Conservation (phyloP, 2,113 vertebrate species). For the Hemiscyllium ocellatum region DNA sequence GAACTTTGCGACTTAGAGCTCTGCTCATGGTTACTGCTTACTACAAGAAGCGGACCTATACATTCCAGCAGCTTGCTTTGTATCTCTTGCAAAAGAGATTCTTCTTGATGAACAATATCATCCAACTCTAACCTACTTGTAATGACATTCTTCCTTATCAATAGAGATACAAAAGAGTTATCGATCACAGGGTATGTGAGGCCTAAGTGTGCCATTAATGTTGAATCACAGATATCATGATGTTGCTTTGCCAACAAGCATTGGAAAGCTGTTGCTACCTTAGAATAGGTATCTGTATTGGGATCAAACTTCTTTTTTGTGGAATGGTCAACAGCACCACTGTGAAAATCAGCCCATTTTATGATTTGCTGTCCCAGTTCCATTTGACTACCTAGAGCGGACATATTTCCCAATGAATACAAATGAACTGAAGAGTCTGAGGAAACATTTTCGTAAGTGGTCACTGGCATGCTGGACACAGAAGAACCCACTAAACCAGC, state of each 20-base stretch:
- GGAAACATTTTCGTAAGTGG: neutral
- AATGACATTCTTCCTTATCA: slow-evolving; percentile 18
- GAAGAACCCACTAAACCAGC: neutral
- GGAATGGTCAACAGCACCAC: slow-evolving; percentile 4
- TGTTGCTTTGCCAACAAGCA: slow-evolving; percentile 27
- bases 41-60: neutral
- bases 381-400: slow-evolving; percentile 22
- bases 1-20: slow-evolving; percentile 21
- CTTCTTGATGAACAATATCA: slow-evolving; percentile 9
- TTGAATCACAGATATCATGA: slow-evolving; percentile 13
- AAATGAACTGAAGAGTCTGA: neutral
- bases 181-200: slow-evolving; percentile 30
- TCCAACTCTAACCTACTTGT: slow-evolving; percentile 21
- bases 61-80: slow-evolving; percentile 23
- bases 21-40: neutral
- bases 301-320: neutral
- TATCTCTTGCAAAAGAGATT: slow-evolving; percentile 22
- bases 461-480: neutral
- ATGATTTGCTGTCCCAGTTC: slow-evolving; percentile 18
- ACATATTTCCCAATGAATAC: slow-evolving; percentile 9
- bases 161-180: slow-evolving; percentile 27
- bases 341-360: slow-evolving; percentile 29
- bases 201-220: neutral
- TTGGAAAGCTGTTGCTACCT: neutral
- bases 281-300: slow-evolving; percentile 9